Base-by-base conservation (phyloP, 1,140 invertebrate genomes). In the Orchestia grillus region DNA sequence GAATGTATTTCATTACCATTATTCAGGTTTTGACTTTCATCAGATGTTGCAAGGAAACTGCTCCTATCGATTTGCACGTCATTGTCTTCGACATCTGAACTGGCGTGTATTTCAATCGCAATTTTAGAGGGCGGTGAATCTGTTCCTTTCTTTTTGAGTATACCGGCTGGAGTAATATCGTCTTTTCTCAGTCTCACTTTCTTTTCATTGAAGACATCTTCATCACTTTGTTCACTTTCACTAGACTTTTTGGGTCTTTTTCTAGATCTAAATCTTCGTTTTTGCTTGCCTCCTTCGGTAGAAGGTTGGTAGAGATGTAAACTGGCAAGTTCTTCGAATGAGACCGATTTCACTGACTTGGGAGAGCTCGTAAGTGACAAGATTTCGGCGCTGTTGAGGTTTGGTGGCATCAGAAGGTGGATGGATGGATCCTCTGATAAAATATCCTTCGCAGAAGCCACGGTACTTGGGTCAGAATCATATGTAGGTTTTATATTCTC, bases 381-480 rank as follows among this genome's bases (percentile, higher is more conserved):
- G 40, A 45, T 42, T 1, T 47, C 88, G 88, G 41, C 16, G 88
- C 42, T 90, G 88, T 90, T 23, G 88, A 15, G 4, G 36, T 94
- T 94, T 40, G 92, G 92, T 47, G 92, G 92, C 92, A 94, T 94
- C 92, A 94, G 44, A 44, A 94, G 41, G 88, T 90, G 88, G 88
- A 41, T 90, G 11, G 43, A 90, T 90, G 62, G 62, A 77, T 77
- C 36, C 36, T 77, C 62, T 77, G 28, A 77, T 23, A 77, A 77
- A 28, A 36, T 8, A 23, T 77, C 62, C 28, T 77, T 15, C 36
- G 28, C 62, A 77, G 36, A 23, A 77, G 62, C 62, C 62, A 23
- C 62, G 36, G 62, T 3, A 77, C 62, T 77, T 36, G 62, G 28
- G 62, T 23, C 3, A 28, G 62, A 77, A 77, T 77, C 11, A 1